Evolutionary conservation across 1,140 invertebrate species (phyloP).

Genomic region (Trichonephila inaurata): DNA sequence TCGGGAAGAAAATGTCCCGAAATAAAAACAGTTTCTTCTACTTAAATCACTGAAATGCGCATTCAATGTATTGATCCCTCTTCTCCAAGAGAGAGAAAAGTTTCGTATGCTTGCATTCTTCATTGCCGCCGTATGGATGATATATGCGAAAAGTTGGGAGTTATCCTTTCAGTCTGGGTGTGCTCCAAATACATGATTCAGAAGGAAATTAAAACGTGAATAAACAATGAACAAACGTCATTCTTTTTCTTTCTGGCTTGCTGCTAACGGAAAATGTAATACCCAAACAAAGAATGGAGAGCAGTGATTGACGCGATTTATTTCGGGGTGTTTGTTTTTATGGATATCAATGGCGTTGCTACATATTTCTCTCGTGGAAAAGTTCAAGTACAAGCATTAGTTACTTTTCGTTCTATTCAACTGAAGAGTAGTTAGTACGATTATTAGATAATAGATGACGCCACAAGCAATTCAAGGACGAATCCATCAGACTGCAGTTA

Average conservation of each 20-base stretch:
- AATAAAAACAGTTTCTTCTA: slow-evolving; percentile 75
- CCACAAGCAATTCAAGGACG: not conserved
- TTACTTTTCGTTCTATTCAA: not conserved
- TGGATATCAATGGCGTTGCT: not conserved
- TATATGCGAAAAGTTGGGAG: slow-evolving; percentile 71
- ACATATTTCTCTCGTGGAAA: slow-evolving; percentile 17
- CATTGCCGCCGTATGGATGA: slow-evolving; percentile 61
- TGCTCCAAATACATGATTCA: slow-evolving; percentile 60
- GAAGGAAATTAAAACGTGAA: slow-evolving; percentile 69
- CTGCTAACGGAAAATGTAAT: slow-evolving; percentile 40
- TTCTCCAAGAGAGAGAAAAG: not conserved
- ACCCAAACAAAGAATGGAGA: not conserved
- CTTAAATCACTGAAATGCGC: slow-evolving; percentile 65
- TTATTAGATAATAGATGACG: not conserved
- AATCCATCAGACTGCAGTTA: too few species aligned
- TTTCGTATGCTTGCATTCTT: slow-evolving; percentile 33
- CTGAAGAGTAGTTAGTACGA: not conserved
- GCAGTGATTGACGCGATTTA: slow-evolving; percentile 33
- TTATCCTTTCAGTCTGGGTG: slow-evolving; percentile 57
- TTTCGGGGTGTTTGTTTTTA: slow-evolving; percentile 24
- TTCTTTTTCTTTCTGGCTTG: slow-evolving; percentile 22
- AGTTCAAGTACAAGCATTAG: not conserved
- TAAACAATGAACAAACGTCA: slow-evolving; percentile 51
- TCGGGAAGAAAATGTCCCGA: not conserved
- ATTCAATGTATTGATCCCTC: slow-evolving; percentile 69